Evolutionary conservation across 2,888 invertebrate species (phyloP), one percentile per base, ranked within the genome.

Genomic region (Liposcelis brunnea): DNA sequence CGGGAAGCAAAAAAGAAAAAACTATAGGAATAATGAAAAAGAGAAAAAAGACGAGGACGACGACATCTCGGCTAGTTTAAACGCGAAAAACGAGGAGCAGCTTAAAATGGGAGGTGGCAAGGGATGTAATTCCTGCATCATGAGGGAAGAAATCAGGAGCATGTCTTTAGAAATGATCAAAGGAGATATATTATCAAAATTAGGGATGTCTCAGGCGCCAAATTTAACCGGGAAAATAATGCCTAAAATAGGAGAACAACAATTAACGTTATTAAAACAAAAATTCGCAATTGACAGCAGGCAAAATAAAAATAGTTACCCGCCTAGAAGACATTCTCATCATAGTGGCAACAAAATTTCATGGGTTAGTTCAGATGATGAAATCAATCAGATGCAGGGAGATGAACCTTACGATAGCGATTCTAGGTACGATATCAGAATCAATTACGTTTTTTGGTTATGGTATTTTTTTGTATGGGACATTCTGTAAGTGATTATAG

Each of bases 181-280:
- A 57, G 69, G 65, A 48, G 70, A 74, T 56, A 72, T 76, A 46
- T 57, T 76, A 50, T 65, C 64, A 54, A 70, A 71, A 54, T 63
- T 76, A 53, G 72, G 74, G 2, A 60, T 75, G 52, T 63, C 62
- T 47, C 66, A 69, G 49, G 71, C 72, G 10, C 70, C 71, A 18
- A 76, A 75, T 57, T 69, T 75, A 53, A 75, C 74, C 5, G 72
- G 73, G 14, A 61, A 70, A 36, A 62, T 65, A 1, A 55, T 72
- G 36, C 74, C 74, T 14, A 66, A 66, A 49, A 47, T 54, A 5
- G 50, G 35, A 10, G 40, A 40, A 21, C 16, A 19, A 6, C 19
- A n/a, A n/a, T n/a, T 40, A n/a, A 14, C 12, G n/a, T 19, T 19
- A 16, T 19, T 40, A n/a, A 68, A 74, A 42, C 58, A 56, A 52